Base-by-base conservation (phyloP, 2,797 vertebrate species). In the Petrocephalus sullivani region DNA sequence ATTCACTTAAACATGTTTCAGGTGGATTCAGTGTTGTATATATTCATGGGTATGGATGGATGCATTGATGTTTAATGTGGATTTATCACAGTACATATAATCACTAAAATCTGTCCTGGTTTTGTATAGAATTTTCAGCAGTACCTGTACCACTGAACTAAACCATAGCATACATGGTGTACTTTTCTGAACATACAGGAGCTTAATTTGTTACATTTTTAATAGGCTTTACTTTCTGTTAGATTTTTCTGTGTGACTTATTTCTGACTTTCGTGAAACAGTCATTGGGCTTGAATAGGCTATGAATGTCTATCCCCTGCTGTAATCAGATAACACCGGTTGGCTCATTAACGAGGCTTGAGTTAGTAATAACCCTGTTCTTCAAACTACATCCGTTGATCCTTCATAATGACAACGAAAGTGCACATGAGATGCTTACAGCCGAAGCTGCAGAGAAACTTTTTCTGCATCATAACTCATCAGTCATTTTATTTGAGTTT, bases 281-380 rank as follows among this genome's bases (percentile, higher is more conserved):
- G 37, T 8, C 37, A 5, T 78, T 46, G 33, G 37, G 71, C 16
- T 78, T 46, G 6, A 8, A 78, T 9, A 19, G 16, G 37, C 71
- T 2, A 46, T 10, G 33, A 8, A 46, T 5, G 71, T n/a, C 41
- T 46, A 75, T 41, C 16, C 71, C 37, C 7, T 4, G 6, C 14
- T 46, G 71, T 46, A 78, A 78, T 78, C 71, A 78, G 71, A 78
- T 19, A 78, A 78, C 37, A 78, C 37, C 33, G 4, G 67, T 71
- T 37, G 67, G 67, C 71, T 78, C 71, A 46, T 78, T 78, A 46
- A 78, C 16, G 7, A 78, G 16, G 71, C 37, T 78, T 19, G 71
- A 46, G 37, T 78, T 78, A 19, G 71, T 78, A 78, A 78, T 78
- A 78, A 78, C 37, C 71, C 71, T 78, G 71, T 78, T 78, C 37